These are phyloP conservation scores for Sander vitreus DNA, from an alignment of 2,113 vertebrate species.

Conservation along the genomic window DNA sequence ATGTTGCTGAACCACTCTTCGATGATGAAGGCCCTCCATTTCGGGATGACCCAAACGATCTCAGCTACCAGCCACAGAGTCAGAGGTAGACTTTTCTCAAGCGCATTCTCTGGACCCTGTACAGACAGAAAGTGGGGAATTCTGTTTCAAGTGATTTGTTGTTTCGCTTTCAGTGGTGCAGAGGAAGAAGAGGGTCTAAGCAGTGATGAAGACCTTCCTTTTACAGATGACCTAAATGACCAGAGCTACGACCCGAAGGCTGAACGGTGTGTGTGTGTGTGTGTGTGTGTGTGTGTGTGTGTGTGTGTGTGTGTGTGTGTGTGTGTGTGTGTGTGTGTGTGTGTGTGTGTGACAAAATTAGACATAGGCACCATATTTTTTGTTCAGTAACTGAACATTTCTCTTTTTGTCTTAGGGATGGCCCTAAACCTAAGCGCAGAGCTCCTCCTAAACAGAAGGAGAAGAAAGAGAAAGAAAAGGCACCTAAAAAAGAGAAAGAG, in stretches of 20 bases:
- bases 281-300: neutral
- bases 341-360: neutral
- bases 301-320: too few species aligned
- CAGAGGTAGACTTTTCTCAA: constrained; percentile 84
- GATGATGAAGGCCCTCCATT: constrained; percentile 88
- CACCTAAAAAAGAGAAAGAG: constrained; percentile 82
- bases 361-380: neutral
- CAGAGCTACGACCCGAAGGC: constrained; percentile 94
- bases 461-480: constrained; percentile 84
- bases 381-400: neutral
- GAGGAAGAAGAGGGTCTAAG: constrained; percentile 89
- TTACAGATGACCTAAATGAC: constrained; percentile 95
- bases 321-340: too few species aligned
- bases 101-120: neutral
- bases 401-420: constrained; percentile 81
- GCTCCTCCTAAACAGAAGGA: constrained; percentile 88
- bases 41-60: constrained; percentile 90
- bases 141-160: constrained; percentile 13
- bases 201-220: constrained; percentile 94
- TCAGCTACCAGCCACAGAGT: constrained; percentile 87
- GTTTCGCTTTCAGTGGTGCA: constrained; percentile 67
- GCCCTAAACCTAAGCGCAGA: constrained; percentile 90
- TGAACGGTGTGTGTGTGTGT: constrained; percentile 84
- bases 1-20: constrained; percentile 81
- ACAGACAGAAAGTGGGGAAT: neutral